Evolutionary conservation across 1,140 invertebrate species (phyloP), one percentile per base, ranked within the genome.

Genomic region (Ooceraea biroi): DNA sequence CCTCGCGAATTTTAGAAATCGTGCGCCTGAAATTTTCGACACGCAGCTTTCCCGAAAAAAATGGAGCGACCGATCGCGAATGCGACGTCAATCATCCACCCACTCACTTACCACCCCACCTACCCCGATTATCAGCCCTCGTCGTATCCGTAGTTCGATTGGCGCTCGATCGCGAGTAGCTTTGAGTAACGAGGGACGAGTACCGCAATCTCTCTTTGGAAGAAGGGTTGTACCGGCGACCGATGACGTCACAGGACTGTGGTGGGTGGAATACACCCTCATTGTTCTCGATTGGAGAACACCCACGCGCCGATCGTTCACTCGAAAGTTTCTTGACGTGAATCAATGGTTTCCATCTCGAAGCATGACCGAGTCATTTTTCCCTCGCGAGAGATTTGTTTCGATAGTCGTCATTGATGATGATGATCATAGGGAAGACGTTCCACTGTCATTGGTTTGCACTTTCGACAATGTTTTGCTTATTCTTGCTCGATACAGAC

Each of bases 241-340:
- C 66, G 12, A 17, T 87, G 86, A 87, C 66, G 85, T 86, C 85
- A 87, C 57, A 12, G 12, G 71, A 58, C 78, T 71, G 65, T 19
- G 77, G 44, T 74, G 85, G 66, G 55, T 10, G 77, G 78, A 60
- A 69, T 60, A 73, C 55, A 25, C 52, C 17, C 44, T 10, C 55
- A 14, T 7, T 5, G 25, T 41, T 69, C 41, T 36, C 30, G n/a
- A 55, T 30, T 14, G 8, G 19, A 10, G 25, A 25, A 68, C 74
- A 12, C 48, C 63, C 63, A 44, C 76, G 48, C 30, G 22, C 14
- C 25, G n/a, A 10, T 66, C 14, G 14, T 41, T 22, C 17, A 3
- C 50, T 60, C 41, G 55, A 22, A 36, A 46, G 25, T 12, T 17
- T 83, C 58, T 55, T 44, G 17, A 61, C 36, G 73, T 30, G 44